Conservation (phyloP, 2,888 invertebrate genomes). For the Tachina lurida region DNA sequence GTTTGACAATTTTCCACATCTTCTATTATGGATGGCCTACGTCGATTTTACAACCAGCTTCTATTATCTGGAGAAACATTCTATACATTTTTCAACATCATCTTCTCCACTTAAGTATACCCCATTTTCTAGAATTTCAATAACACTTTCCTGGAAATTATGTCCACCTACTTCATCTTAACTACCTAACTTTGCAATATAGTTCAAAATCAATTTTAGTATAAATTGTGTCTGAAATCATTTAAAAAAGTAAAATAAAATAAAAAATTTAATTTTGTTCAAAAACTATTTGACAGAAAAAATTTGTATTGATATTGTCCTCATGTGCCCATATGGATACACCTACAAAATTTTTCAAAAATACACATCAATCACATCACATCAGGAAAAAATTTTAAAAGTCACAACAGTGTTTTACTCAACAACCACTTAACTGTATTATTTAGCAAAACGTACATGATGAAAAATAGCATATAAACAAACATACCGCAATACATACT, state of each 20-base stretch:
- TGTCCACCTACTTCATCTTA: too few species aligned
- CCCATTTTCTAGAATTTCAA: too few species aligned
- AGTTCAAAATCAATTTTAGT: too few species aligned
- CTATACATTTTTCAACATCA: too few species aligned
- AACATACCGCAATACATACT: conserved; percentile 1
- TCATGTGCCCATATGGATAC: background rate
- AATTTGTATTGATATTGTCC: background rate
- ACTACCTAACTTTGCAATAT: too few species aligned
- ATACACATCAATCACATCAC: background rate
- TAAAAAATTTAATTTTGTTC: background rate
- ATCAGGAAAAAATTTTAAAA: background rate
- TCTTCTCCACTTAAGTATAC: too few species aligned
- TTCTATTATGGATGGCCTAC: too few species aligned
- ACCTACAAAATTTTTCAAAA: background rate
- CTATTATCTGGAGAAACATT: too few species aligned
- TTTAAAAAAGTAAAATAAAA: background rate
- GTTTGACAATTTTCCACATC: too few species aligned
- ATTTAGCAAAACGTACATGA: background rate
- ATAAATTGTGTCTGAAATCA: too few species aligned
- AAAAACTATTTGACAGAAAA: background rate
- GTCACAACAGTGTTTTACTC: background rate
- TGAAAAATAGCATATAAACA: background rate
- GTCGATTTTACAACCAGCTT: too few species aligned
- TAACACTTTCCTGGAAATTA: too few species aligned
- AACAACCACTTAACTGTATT: background rate